Conservation (phyloP, 2,888 invertebrate species). For the Hirtodrosophila duncani region DNA sequence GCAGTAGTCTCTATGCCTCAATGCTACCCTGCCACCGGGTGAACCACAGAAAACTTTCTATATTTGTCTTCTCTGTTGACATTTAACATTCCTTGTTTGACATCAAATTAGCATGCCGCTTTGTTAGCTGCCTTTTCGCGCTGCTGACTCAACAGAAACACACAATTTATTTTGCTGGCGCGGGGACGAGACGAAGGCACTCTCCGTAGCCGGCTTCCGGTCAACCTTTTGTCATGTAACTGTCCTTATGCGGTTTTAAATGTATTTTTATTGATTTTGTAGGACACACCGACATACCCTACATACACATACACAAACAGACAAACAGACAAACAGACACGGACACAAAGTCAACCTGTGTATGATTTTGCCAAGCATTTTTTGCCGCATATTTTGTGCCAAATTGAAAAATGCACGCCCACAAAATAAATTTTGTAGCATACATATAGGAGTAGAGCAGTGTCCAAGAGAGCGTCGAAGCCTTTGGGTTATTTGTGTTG, state of each 20-base stretch:
- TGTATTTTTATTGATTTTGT: conserved; percentile 63
- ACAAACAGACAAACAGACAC: too few relatives aligned
- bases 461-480: conserved; percentile 42
- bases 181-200: too few relatives aligned
- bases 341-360: conserved; percentile 3
- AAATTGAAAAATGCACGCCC: conserved; percentile 69
- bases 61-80: too few relatives aligned
- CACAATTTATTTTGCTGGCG: too few relatives aligned
- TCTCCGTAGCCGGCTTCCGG: conserved; percentile 3
- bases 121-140: conserved; percentile 2
- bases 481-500: conserved; percentile 61
- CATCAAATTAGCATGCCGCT: conserved; percentile 24
- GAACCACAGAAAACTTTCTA: too few relatives aligned
- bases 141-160: conserved; percentile 28
- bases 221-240: conserved; percentile 39
- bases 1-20: too few relatives aligned
- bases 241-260: conserved; percentile 42
- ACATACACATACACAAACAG: not conserved
- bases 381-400: conserved; percentile 38
- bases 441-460: conserved; percentile 25
- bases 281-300: conserved; percentile 25
- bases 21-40: too few relatives aligned
- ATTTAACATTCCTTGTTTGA: not conserved
- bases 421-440: conserved; percentile 58
- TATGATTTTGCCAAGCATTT: conserved; percentile 44